Conservation (phyloP, 2,888 invertebrate species). For the Quadroppia sp. region DNA sequence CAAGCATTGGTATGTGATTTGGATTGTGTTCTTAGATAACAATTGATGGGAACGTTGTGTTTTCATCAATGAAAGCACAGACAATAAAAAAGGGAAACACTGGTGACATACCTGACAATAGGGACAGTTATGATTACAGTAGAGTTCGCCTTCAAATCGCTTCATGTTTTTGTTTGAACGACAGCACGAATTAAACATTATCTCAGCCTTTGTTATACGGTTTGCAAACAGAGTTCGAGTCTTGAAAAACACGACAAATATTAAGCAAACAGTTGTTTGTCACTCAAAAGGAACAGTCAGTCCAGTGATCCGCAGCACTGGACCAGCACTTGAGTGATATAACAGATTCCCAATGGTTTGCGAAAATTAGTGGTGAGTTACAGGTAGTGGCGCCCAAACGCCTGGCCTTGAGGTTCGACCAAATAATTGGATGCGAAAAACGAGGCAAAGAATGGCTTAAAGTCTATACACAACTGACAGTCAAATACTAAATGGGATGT, state of each 20-base stretch:
- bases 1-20: neutral
- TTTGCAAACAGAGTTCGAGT: no score
- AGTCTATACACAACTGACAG: slow-evolving; percentile 9
- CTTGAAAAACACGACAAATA: neutral
- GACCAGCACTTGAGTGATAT: neutral
- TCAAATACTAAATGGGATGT: slow-evolving; percentile 18
- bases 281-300: neutral
- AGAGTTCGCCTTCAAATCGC: neutral
- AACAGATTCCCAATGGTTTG: slow-evolving; percentile 8
- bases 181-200: slow-evolving; percentile 31
- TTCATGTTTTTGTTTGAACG: slow-evolving; percentile 8
- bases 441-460: slow-evolving; percentile 10
- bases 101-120: slow-evolving; percentile 29
- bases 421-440: slow-evolving; percentile 1
- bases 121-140: slow-evolving; percentile 25
- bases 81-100: neutral
- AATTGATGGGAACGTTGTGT: neutral
- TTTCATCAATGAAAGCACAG: neutral
- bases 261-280: slow-evolving; percentile 12
- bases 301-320: neutral
- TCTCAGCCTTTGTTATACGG: neutral
- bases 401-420: slow-evolving; percentile 19
- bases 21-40: neutral
- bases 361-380: slow-evolving; percentile 21
- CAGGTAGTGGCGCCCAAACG: slow-evolving; percentile 28